A percentile compares a stretch with the other conserved stretches of the same genome.
Evolutionary conservation across 2,113 vertebrate species (phyloP).

Genomic region (Fregata magnificens): DNA sequence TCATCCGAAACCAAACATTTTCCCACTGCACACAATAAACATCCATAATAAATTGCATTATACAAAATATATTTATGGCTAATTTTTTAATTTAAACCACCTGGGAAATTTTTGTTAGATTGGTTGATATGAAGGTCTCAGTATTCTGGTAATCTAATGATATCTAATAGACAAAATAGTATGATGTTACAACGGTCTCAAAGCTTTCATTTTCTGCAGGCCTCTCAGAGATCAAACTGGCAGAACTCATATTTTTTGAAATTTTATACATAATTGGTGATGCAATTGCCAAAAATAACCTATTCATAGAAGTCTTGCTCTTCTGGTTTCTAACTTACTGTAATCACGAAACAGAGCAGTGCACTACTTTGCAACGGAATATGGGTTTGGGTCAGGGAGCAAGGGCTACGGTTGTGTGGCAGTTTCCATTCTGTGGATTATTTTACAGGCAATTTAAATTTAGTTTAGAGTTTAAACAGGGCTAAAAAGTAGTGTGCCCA

Average conservation of each 20-base stretch:
- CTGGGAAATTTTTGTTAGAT: constrained; percentile 48
- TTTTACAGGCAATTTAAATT: constrained; percentile 71
- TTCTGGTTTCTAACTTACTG: constrained; percentile 73
- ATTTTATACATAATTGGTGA: constrained; percentile 75
- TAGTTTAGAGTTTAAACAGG: constrained; percentile 51
- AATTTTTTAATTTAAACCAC: constrained; percentile 68
- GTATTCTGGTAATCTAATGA: constrained; percentile 68
- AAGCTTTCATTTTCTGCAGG: constrained; percentile 61
- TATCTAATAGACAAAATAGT: constrained; percentile 70
- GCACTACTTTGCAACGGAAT: constrained; percentile 51
- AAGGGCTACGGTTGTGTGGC: constrained; percentile 57
- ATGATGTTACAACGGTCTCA: constrained; percentile 58
- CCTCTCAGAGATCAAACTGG: constrained; percentile 59
- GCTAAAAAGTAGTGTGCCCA: constrained; percentile 38
- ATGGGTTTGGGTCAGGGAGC: constrained; percentile 67
- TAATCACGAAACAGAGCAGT: constrained; percentile 66
- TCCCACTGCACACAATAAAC: constrained; percentile 64
- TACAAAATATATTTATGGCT: constrained; percentile 71
- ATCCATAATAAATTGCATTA: constrained; percentile 68
- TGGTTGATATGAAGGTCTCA: constrained; percentile 55
- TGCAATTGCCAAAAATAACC: constrained; percentile 74
- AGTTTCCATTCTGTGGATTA: constrained; percentile 70
- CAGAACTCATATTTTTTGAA: constrained; percentile 72
- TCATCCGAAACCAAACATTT: constrained; percentile 50
- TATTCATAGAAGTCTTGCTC: constrained; percentile 66